These are phyloP conservation scores for Rhinolophus sinicus DNA, from an alignment of 2,113 vertebrate genomes.

Conservation along the genomic window DNA sequence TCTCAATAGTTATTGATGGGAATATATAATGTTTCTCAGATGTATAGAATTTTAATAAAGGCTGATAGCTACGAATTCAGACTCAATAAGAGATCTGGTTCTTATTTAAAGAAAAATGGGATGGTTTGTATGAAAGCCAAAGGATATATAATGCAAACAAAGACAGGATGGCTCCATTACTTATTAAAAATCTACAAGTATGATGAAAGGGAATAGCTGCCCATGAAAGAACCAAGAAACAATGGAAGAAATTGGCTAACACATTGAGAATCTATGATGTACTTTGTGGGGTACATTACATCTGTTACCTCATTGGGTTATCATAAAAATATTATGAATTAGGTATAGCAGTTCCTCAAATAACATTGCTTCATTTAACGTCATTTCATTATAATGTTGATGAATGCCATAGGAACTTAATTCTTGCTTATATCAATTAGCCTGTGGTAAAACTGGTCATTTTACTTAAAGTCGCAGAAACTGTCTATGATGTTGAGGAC, in stretches of 20 bases:
- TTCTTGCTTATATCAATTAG: background rate
- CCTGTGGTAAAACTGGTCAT: too few species aligned
- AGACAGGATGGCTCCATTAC: background rate
- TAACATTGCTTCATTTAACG: background rate
- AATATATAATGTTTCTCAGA: background rate
- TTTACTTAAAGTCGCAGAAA: background rate
- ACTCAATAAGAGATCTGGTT: background rate
- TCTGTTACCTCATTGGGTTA: background rate
- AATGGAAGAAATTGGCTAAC: background rate
- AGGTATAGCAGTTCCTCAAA: background rate
- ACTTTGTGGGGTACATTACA: background rate
- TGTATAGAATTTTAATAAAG: slow-evolving; percentile 5
- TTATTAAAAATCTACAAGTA: background rate
- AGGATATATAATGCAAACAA: background rate
- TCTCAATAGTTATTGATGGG: background rate
- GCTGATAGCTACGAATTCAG: background rate
- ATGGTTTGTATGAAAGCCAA: slow-evolving; percentile 19
- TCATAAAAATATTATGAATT: background rate
- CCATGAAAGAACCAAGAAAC: background rate
- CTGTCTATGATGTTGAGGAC: background rate
- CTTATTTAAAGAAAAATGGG: slow-evolving; percentile 24
- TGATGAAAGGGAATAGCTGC: background rate
- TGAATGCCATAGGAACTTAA: background rate
- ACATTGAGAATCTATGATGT: background rate
- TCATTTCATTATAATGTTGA: background rate